Conservation (phyloP, 2,797 vertebrate genomes). For the Pseudomugil tenellus region DNA sequence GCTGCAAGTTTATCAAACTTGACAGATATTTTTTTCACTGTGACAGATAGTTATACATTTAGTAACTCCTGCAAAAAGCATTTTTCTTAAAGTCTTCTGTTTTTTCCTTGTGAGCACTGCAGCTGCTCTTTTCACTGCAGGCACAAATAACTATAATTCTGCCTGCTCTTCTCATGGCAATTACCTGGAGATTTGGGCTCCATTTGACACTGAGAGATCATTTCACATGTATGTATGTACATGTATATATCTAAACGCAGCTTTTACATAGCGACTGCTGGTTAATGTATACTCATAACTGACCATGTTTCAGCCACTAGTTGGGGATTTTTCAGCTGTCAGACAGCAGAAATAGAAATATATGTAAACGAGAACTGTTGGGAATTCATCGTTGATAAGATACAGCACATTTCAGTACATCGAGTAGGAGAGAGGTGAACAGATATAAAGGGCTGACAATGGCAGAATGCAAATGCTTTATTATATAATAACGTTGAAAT, state of each 20-base stretch:
- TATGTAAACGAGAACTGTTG: neutral
- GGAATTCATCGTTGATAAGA: neutral
- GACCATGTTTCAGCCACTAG: neutral
- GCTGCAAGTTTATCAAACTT: neutral
- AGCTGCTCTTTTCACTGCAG: neutral
- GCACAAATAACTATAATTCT: neutral
- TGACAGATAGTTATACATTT: neutral
- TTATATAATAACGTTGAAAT: neutral
- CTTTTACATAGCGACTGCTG: neutral
- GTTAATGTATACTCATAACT: neutral
- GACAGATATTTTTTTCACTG: neutral
- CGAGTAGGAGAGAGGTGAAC: neutral
- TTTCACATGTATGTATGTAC: neutral
- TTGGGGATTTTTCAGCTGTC: neutral
- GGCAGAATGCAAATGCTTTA: neutral
- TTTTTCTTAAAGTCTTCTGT: too few species aligned
- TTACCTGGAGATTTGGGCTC: neutral
- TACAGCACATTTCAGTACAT: neutral
- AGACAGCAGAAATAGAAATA: neutral
- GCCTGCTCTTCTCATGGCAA: neutral
- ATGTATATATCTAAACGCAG: neutral
- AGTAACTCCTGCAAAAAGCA: neutral
- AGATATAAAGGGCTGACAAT: neutral
- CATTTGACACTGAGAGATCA: neutral
- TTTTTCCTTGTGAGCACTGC: neutral